phyloP scores from a whole-genome alignment of 2,113 vertebrate species.

The Montifringilla adamsi region DNA sequence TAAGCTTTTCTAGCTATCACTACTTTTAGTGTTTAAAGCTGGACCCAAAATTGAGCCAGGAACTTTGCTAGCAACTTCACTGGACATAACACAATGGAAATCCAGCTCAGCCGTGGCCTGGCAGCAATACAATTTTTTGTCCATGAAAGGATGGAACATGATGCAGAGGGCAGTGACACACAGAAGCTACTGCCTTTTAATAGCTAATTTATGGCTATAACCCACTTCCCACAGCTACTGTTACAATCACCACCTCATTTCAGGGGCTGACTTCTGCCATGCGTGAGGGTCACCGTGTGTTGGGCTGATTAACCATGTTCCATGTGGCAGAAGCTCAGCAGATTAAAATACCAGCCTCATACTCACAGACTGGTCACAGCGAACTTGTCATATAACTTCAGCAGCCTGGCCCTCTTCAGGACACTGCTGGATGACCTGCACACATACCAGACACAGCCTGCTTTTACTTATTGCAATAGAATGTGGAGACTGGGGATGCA shows the following conservation, averaged over 20 bases:
- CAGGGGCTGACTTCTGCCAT: neutral
- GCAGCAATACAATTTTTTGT: neutral
- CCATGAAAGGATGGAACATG: neutral
- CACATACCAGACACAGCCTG: neutral
- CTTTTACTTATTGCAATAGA: fast-evolving
- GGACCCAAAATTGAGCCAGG: neutral
- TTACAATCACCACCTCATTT: neutral
- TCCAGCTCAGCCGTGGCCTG: neutral
- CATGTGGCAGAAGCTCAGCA: neutral
- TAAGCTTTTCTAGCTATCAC: neutral
- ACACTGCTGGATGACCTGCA: neutral
- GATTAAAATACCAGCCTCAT: neutral
- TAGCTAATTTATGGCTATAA: neutral
- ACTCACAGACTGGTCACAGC: neutral
- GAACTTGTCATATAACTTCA: neutral
- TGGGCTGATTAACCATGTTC: neutral
- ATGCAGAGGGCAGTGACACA: neutral
- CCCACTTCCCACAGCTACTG: neutral
- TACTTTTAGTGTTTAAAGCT: neutral
- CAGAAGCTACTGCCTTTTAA: neutral
- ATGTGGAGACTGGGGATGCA: neutral
- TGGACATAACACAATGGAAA: neutral
- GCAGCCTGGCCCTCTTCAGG: neutral
- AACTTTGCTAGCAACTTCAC: neutral
- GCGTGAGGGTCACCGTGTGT: neutral